Evolutionary conservation across 35 echinoderm and acorn worm species (phyloP).

Genomic region (Eucidaris tribuloides): DNA sequence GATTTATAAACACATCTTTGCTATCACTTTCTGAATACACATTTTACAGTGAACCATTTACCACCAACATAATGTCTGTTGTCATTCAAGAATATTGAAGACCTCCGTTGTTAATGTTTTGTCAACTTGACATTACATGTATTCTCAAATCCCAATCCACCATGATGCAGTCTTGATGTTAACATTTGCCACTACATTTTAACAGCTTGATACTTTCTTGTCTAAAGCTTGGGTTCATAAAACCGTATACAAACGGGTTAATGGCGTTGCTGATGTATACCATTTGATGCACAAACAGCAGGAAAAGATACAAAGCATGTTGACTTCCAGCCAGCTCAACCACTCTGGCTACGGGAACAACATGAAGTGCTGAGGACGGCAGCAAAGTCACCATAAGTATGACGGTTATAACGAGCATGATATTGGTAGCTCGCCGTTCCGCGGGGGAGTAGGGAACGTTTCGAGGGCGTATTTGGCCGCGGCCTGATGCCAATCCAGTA

Average conservation of each 20-base stretch:
- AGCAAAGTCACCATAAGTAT: neutral
- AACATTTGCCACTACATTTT: neutral
- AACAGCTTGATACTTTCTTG: neutral
- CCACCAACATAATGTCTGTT: too few species aligned
- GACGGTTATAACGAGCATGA: neutral
- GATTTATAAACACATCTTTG: too few species aligned
- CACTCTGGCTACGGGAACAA: neutral
- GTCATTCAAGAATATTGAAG: too few species aligned
- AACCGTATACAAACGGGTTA: constrained; percentile 10
- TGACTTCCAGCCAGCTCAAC: neutral
- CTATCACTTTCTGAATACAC: too few species aligned
- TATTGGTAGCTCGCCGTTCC: constrained; percentile 4
- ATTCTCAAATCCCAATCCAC: too few species aligned
- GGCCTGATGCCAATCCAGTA: too few species aligned
- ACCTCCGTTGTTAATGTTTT: too few species aligned
- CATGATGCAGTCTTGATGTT: too few species aligned
- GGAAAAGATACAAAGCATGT: neutral
- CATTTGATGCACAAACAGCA: neutral
- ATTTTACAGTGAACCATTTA: too few species aligned
- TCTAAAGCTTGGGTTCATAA: neutral
- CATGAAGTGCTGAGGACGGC: neutral
- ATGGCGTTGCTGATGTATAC: constrained; percentile 15
- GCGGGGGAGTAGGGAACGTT: neutral
- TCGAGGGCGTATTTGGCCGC: neutral
- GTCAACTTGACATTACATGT: too few species aligned